Conservation (phyloP, 2,113 vertebrate species). For the Ciconia stormi region DNA sequence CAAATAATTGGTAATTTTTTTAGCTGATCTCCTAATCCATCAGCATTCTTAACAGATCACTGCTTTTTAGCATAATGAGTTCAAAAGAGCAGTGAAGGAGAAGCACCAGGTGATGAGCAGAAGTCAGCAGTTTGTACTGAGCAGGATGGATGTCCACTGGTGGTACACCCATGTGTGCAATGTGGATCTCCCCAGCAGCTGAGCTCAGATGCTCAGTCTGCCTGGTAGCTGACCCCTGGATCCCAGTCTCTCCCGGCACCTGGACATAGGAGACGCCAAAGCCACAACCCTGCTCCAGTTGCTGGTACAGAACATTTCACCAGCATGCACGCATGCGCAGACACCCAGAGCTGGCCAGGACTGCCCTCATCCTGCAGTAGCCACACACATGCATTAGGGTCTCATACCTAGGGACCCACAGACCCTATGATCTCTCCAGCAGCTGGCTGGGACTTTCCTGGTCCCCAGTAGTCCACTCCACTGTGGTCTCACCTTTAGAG, state of each 20-base stretch:
- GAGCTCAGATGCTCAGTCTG: not conserved
- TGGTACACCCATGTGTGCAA: not conserved
- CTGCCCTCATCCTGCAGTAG: not conserved
- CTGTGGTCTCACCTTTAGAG: not conserved
- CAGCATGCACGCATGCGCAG: accelerated
- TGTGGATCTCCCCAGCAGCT: too few species aligned
- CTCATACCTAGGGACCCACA: not conserved
- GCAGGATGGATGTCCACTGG: not conserved
- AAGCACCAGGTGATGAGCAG: not conserved
- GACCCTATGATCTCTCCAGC: not conserved
- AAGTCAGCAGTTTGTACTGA: not conserved
- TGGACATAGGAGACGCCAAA: not conserved
- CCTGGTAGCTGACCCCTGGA: not conserved
- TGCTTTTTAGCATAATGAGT: not conserved
- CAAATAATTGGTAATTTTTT: not conserved
- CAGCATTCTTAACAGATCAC: accelerated
- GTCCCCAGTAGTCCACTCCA: not conserved
- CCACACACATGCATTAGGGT: not conserved
- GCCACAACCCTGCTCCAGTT: not conserved
- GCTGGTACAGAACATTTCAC: not conserved
- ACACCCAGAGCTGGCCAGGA: not conserved
- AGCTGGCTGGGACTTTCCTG: not conserved
- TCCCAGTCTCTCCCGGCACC: not conserved
- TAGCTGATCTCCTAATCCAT: not conserved
- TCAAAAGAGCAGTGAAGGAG: not conserved